These are phyloP conservation scores for Stegostoma tigrinum DNA, from an alignment of 2,113 vertebrate genomes.

Conservation along the genomic window DNA sequence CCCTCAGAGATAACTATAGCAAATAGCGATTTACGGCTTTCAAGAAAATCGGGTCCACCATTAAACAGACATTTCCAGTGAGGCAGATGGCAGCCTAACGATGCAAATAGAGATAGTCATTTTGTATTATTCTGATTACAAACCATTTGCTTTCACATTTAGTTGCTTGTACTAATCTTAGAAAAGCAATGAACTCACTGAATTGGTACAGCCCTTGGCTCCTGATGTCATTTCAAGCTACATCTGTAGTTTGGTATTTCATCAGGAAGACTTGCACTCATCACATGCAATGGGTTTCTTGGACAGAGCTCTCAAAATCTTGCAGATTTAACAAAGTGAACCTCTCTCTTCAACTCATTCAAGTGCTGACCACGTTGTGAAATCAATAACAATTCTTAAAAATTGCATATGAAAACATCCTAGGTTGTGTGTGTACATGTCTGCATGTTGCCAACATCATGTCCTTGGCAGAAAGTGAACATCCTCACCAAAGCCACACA, in stretches of 20 bases:
- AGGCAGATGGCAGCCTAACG: not conserved
- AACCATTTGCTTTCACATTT: not conserved
- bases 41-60: not conserved
- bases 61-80: not conserved
- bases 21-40: not conserved
- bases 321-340: not conserved
- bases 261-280: not conserved
- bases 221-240: not conserved
- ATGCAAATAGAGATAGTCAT: not conserved
- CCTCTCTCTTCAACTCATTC: not conserved
- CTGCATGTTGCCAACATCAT: not conserved
- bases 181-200: not conserved
- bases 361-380: not conserved
- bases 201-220: not conserved
- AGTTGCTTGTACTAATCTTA: not conserved
- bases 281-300: not conserved
- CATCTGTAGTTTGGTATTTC: not conserved
- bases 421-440: not conserved
- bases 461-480: not conserved
- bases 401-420: not conserved
- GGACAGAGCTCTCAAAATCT: not conserved
- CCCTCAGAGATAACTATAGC: not conserved
- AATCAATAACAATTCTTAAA: not conserved
- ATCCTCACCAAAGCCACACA: not conserved
- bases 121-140: not conserved